These are phyloP conservation scores for Ptychadena robeensis DNA, from an alignment of 2,797 vertebrate genomes.

Conservation along the genomic window DNA sequence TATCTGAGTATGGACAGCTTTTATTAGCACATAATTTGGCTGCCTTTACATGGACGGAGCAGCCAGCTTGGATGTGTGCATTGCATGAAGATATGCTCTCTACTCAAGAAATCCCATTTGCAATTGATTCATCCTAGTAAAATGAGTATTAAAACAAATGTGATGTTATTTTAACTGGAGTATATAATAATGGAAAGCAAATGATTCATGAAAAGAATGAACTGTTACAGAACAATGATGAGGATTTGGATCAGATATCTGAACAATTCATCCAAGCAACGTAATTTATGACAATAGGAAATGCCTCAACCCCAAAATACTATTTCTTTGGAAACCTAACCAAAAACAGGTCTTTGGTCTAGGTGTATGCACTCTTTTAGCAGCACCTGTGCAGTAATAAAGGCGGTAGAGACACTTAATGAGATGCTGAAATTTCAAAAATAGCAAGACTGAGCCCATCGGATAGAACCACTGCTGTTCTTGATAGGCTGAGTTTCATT, in stretches of 20 bases:
- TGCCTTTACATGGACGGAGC: not conserved
- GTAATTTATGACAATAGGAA: not conserved
- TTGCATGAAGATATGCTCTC: conserved; percentile 13
- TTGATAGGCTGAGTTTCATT: too few relatives aligned
- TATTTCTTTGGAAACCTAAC: not conserved
- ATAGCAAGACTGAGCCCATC: too few relatives aligned
- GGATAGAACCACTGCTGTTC: too few relatives aligned
- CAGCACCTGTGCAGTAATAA: not conserved
- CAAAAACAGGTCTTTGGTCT: not conserved
- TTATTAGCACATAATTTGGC: conserved; percentile 39
- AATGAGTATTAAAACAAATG: conserved; percentile 42
- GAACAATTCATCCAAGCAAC: not conserved
- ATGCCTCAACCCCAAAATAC: not conserved
- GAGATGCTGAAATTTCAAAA: too few relatives aligned
- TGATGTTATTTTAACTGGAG: conserved; percentile 41
- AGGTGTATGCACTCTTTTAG: too few relatives aligned
- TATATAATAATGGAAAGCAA: conserved; percentile 31
- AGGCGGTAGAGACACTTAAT: too few relatives aligned
- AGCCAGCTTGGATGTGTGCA: conserved; percentile 1
- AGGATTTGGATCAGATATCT: not conserved
- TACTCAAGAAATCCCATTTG: not conserved
- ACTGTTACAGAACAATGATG: conserved; percentile 5
- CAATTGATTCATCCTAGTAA: conserved; percentile 9
- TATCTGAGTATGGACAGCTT: not conserved
- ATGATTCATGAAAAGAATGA: not conserved